phyloP scores from a whole-genome alignment of 2,113 vertebrate genomes.

The Melanotaenia duboulayi region DNA sequence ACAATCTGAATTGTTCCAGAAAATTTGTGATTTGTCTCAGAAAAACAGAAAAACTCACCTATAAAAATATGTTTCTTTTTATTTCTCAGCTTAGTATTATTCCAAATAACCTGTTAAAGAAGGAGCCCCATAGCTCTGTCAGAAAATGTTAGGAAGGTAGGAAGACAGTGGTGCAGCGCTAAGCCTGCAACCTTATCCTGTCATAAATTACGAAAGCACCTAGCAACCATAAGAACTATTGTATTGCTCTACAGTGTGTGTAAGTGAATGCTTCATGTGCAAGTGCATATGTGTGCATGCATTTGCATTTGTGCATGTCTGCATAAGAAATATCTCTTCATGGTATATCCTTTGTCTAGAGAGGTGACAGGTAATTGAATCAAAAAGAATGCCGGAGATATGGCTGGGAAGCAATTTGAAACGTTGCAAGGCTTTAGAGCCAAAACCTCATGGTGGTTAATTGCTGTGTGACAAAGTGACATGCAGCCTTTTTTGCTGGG shows the following conservation, averaged over 20 bases:
- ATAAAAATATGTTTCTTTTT: constrained; percentile 4
- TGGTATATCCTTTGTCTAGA: constrained; percentile 63
- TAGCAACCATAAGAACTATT: constrained; percentile 65
- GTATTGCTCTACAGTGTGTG: constrained; percentile 34
- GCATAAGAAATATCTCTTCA: constrained; percentile 48
- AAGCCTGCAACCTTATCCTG: constrained; percentile 68
- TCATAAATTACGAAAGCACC: constrained; percentile 59
- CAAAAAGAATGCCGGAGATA: constrained; percentile 68
- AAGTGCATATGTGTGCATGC: background rate
- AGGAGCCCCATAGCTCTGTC: constrained; percentile 7
- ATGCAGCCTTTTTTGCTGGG: constrained; percentile 24
- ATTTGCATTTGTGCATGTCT: constrained; percentile 35
- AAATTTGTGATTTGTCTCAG: constrained; percentile 19
- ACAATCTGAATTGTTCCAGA: constrained; percentile 22
- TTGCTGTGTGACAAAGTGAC: constrained; percentile 64
- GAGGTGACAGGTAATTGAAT: constrained; percentile 77
- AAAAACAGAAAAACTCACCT: constrained; percentile 34
- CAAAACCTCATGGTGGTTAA: constrained; percentile 73
- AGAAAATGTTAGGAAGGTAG: constrained; percentile 2
- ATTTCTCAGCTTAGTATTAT: constrained; percentile 11
- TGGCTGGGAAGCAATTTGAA: constrained; percentile 73
- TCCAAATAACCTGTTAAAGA: constrained; percentile 16
- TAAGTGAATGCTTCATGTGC: constrained; percentile 15
- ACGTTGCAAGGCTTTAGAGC: constrained; percentile 62
- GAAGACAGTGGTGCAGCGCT: constrained; percentile 50